phyloP scores from a whole-genome alignment of 1,140 invertebrate genomes.

The Bursaphelenchus mucronatus region DNA sequence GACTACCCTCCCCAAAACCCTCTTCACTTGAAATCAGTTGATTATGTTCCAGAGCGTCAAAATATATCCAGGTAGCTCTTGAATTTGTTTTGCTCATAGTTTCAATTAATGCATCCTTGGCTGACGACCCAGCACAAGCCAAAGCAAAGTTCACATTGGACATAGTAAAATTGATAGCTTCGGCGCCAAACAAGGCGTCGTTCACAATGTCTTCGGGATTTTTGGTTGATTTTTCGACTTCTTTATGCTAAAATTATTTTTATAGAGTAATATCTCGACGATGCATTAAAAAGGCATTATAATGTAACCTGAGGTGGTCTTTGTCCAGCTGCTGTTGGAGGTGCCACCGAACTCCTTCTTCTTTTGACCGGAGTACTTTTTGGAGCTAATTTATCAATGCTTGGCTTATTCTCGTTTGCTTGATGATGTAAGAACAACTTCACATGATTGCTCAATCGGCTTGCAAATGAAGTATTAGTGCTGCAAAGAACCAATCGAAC shows the following conservation, averaged over 20 bases:
- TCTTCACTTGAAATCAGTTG: constrained; percentile 26
- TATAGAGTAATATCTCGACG: background rate
- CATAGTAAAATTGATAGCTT: constrained; percentile 14
- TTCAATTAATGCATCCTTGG: constrained; percentile 17
- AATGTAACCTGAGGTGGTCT: too few relatives aligned
- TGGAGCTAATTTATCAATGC: background rate
- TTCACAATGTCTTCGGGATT: constrained; percentile 3
- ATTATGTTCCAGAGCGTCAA: constrained; percentile 32
- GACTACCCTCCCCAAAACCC: constrained; percentile 27
- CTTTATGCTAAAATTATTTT: constrained; percentile 9
- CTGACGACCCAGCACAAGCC: constrained; percentile 20
- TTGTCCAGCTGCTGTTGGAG: too few relatives aligned
- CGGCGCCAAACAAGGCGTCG: constrained; percentile 5
- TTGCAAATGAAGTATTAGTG: constrained; percentile 11
- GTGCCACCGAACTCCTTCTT: too few relatives aligned
- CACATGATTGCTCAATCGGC: constrained; percentile 2
- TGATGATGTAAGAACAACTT: constrained; percentile 7
- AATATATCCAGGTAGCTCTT: constrained; percentile 32
- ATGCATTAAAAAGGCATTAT: too few relatives aligned
- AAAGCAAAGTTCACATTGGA: constrained; percentile 21
- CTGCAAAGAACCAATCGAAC: constrained; percentile 24
- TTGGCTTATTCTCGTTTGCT: background rate
- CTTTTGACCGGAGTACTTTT: background rate
- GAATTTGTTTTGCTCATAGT: constrained; percentile 5
- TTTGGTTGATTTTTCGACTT: background rate